Evolutionary conservation across 1,140 invertebrate species (phyloP).

Genomic region (Glossosoma conforme): DNA sequence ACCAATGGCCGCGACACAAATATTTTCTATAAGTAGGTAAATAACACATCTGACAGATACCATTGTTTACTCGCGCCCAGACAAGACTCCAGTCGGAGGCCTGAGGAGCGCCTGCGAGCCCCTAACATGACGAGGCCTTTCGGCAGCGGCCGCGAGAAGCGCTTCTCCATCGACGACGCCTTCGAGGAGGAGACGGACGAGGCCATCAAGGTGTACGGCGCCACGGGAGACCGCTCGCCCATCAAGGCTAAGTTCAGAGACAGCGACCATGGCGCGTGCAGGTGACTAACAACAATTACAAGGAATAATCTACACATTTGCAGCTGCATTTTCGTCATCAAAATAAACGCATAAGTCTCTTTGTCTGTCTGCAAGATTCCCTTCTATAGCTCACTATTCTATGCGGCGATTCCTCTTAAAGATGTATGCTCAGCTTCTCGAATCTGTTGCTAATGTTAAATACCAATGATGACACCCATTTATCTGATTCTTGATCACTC

Average conservation of each 20-base stretch:
- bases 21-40: too few species aligned
- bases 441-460: too few species aligned
- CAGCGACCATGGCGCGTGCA: conserved; percentile 16
- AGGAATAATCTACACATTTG: too few species aligned
- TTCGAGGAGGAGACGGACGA: conserved; percentile 78
- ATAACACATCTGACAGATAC: conserved; percentile 21
- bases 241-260: conserved; percentile 24
- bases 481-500: too few species aligned
- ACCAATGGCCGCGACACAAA: too few species aligned
- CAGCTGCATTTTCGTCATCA: too few species aligned
- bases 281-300: conserved; percentile 11
- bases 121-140: conserved; percentile 19
- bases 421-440: too few species aligned
- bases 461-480: too few species aligned
- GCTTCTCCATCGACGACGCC: conserved; percentile 76
- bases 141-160: conserved; percentile 21
- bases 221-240: conserved; percentile 46
- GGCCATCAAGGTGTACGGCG: conserved; percentile 69
- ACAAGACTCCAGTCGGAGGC: conserved; percentile 10
- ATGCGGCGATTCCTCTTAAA: too few species aligned
- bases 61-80: conserved; percentile 17
- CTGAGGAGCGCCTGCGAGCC: neutral
- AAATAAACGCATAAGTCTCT: too few species aligned
- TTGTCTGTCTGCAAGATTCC: too few species aligned
- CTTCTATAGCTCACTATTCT: too few species aligned